phyloP scores from a whole-genome alignment of 2,888 invertebrate genomes.

The Augochlorella aurata region DNA sequence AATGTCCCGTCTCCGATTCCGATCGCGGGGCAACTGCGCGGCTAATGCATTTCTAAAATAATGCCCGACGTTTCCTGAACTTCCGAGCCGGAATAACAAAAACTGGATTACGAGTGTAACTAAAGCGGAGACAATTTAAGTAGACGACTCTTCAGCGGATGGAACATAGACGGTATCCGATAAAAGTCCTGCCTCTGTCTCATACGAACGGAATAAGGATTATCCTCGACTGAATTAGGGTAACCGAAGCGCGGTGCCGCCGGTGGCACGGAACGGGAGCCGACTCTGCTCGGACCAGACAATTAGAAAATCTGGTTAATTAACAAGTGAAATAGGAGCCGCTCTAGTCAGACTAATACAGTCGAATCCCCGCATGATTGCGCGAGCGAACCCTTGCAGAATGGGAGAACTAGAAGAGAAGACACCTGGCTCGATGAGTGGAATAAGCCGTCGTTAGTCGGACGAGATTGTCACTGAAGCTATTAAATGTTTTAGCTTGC shows the following conservation, averaged over 20 bases:
- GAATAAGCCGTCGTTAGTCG: not conserved
- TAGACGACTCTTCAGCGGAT: not conserved
- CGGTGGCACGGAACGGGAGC: not conserved
- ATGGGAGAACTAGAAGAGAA: not conserved
- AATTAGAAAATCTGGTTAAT: not conserved
- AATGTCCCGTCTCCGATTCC: conserved; percentile 22
- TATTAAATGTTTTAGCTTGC: too few relatives aligned
- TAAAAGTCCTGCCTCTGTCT: not conserved
- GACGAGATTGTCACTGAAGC: not conserved
- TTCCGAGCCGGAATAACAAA: not conserved
- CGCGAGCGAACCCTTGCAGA: not conserved
- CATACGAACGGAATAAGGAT: not conserved
- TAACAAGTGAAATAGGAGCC: not conserved
- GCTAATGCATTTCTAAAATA: conserved; percentile 35
- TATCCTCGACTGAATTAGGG: not conserved
- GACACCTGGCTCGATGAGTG: not conserved
- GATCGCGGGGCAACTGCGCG: not conserved
- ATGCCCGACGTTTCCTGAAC: not conserved
- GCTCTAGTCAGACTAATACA: not conserved
- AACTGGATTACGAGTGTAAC: not conserved
- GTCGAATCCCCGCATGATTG: not conserved
- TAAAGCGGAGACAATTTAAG: not conserved
- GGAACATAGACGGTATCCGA: not conserved
- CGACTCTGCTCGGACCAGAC: not conserved
- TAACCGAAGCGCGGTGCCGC: not conserved